Evolutionary conservation across 2,888 invertebrate genomes (phyloP), one percentile per base, ranked within the genome.

Genomic region (Drosophila monieri): DNA sequence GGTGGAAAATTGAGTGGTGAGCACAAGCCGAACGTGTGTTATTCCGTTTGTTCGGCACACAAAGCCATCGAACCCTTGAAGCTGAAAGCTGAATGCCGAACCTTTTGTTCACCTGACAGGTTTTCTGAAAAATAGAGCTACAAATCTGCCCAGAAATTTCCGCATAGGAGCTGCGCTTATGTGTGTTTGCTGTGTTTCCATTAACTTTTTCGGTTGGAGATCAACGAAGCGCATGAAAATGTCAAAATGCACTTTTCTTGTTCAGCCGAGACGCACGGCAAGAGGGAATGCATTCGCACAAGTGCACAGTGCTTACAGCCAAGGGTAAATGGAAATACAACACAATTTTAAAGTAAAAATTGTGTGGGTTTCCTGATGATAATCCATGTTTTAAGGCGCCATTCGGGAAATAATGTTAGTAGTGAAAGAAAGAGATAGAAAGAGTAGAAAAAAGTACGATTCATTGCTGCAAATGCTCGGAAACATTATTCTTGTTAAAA

Each of bases 191-290:
- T 72, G 73, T 53, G 67, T 69, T 80, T 86, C 78, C 84, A 85
- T 86, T 83, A 77, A 78, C 78, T 77, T 83, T 83, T 67, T 67
- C 53, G 49, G 52, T 51, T 51, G 49, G 49, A 49, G 66, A 51
- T 62, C 85, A 86, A 55, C 81, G 79, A 76, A 77, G 79, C 85
- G 77, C 48, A 77, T 76, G 81, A 79, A 84, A 79, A 86, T 74
- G 80, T 85, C 87, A 80, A 84, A 84, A 85, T 85, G 84, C 87
- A 86, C 79, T 86, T 78, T 59, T 57, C 35, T 25, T 15, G 25
- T 12, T 23, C 56, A 37, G 12, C 10, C 14, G 56, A 67, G 56
- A 51, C 12, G 37, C 37, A 8, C 37, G 35, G 67, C 43, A 67
- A 23, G 32, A 56, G 35, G 66, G 49, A 27, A 9, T 35, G 21